Base-by-base conservation (phyloP, 2,797 vertebrate species). In the Gallinago solitaria region DNA sequence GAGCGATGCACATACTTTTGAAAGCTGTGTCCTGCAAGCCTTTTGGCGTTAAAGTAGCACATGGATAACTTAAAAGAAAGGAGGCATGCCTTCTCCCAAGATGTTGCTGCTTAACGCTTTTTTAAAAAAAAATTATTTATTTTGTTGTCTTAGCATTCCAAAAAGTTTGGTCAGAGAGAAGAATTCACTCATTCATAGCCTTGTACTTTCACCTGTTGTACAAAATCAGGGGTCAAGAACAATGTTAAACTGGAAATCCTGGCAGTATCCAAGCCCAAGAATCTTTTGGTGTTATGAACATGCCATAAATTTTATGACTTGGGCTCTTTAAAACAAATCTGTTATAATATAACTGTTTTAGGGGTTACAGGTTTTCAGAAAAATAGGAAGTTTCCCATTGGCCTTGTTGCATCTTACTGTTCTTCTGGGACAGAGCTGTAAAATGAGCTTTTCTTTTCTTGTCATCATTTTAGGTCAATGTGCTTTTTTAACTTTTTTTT, bases 151-250 rank as follows among this genome's bases (percentile, higher is more conserved):
- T 85, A 11, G 7, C 18, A n/a, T 43, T 86, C 24, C 19, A 57
- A 6, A 32, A 56, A 53, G 19, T 65, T 83, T 76, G 64, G 3
- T 85, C 15, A 60, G 54, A 71, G 30, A 48, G 33, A 80, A 70
- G 37, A 54, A 13, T 35, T 6, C 0, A 1, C 43, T 83, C 14
- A 54, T 27, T 68, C 2, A 0, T 57, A 37, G 20, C 65, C 47
- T 67, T 47, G 11, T 4, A n/a, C 27, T 68, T 78, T 48, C 4
- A 57, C 19, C 33, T 67, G 10, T 63, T 92, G 27, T 35, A 68
- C 47, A 71, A 79, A 90, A 79, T 32, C 25, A 47, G 56, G 8
- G 9, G 32, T 94, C 51, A 54, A 32, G 50, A 73, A 27, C 23
- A 69, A 19, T 24, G 39, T 39, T 89, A 57, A 89, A 71, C 23